Evolutionary conservation across 1,140 invertebrate species (phyloP).

Genomic region (Hestina assimilis): DNA sequence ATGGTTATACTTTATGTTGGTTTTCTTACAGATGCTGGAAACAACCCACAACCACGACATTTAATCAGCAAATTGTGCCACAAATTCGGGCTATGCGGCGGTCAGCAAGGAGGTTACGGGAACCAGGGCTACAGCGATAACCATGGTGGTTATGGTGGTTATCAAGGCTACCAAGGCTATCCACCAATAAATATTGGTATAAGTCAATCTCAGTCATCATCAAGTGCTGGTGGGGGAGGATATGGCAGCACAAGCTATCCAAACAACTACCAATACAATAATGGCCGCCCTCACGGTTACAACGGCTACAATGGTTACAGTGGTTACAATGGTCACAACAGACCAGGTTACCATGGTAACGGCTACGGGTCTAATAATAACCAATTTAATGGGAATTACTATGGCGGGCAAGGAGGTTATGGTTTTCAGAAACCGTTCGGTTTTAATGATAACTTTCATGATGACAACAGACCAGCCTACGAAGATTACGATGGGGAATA

Average conservation of each 20-base stretch:
- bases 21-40: slow-evolving; percentile 5
- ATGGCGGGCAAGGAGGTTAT: slow-evolving; percentile 39
- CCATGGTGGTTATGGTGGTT: slow-evolving; percentile 25
- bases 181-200: slow-evolving; percentile 65
- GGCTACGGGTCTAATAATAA: slow-evolving; percentile 51
- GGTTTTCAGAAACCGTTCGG: slow-evolving; percentile 40
- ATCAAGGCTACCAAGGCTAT: no score
- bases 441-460: slow-evolving; percentile 22
- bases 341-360: slow-evolving; percentile 45
- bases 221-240: slow-evolving; percentile 52
- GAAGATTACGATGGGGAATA: slow-evolving; percentile 9
- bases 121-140: slow-evolving; percentile 32
- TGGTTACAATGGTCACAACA: slow-evolving; percentile 31
- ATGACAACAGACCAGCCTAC: slow-evolving; percentile 6
- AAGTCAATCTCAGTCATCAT: slow-evolving; percentile 64
- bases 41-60: slow-evolving; percentile 33
- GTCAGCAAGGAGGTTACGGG: slow-evolving; percentile 33
- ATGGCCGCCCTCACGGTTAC: slow-evolving; percentile 17
- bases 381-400: slow-evolving; percentile 64
- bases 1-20: slow-evolving; percentile 21
- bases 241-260: slow-evolving; percentile 47
- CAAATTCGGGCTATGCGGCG: slow-evolving; percentile 48
- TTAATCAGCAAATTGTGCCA: slow-evolving; percentile 42
- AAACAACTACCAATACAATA: slow-evolving; percentile 60
- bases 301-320: slow-evolving; percentile 25